phyloP scores from a whole-genome alignment of 2,113 vertebrate species.

The Corynorhinus townsendii region DNA sequence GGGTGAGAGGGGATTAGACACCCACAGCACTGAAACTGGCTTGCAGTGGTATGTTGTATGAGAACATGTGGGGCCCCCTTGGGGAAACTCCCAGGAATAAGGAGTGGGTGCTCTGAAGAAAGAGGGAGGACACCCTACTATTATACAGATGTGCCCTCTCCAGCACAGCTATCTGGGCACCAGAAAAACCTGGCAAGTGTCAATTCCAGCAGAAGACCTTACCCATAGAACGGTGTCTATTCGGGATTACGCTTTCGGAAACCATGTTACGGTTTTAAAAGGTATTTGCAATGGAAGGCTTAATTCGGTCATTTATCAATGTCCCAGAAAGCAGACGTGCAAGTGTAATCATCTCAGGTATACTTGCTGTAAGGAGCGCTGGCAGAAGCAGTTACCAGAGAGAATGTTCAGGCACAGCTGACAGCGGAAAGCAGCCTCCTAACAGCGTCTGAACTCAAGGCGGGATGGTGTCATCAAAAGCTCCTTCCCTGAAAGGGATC shows the following conservation, averaged over 20 bases:
- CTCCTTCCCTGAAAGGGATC: conserved; percentile 17
- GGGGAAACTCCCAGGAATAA: neutral
- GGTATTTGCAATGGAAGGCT: neutral
- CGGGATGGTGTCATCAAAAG: neutral
- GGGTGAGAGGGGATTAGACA: neutral
- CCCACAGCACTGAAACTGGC: neutral
- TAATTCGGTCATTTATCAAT: neutral
- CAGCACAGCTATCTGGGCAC: neutral
- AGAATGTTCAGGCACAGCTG: neutral
- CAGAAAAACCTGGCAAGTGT: neutral
- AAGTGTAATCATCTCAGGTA: neutral
- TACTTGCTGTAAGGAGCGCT: neutral
- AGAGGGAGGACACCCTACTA: neutral
- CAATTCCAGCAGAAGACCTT: neutral
- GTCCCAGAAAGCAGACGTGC: neutral
- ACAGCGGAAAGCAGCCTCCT: neutral
- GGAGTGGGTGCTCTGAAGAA: neutral
- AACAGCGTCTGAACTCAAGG: neutral
- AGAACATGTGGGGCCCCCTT: neutral
- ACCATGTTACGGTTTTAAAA: neutral
- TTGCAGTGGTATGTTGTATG: neutral
- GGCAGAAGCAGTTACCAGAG: neutral
- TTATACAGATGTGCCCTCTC: neutral
- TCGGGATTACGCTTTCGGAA: neutral
- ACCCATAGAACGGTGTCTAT: neutral